These are phyloP conservation scores for Mionectes olivaceus DNA, from an alignment of 2,797 vertebrate genomes.

Conservation along the genomic window DNA sequence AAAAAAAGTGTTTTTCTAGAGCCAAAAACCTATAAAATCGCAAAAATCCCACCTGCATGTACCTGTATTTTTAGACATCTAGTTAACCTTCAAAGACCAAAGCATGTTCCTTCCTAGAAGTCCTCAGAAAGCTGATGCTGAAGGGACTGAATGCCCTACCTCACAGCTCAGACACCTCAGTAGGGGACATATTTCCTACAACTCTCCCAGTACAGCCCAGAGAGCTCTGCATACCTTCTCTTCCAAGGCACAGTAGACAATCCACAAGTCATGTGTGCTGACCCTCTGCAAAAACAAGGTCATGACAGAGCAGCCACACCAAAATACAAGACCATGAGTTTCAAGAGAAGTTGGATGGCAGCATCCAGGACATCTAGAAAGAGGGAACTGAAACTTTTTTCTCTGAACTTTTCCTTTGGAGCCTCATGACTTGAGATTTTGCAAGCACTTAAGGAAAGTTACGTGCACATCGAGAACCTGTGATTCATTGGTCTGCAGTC, in stretches of 20 bases:
- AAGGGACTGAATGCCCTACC: neutral
- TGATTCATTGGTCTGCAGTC: constrained; percentile 73
- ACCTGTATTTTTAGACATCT: neutral
- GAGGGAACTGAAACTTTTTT: constrained; percentile 81
- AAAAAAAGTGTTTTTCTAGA: neutral
- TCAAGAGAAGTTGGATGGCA: constrained; percentile 70
- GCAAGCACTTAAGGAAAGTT: constrained; percentile 78
- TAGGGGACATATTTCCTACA: accelerated
- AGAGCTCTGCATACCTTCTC: neutral
- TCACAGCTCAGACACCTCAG: neutral
- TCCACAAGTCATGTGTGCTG: neutral
- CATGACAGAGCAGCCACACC: neutral
- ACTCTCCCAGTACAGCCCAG: accelerated
- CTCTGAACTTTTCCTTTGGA: constrained; percentile 73
- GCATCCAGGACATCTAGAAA: constrained; percentile 72
- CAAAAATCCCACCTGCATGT: neutral
- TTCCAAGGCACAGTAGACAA: neutral
- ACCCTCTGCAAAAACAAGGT: neutral
- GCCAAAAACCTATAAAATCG: neutral
- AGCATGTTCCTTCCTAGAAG: neutral
- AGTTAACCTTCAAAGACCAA: neutral
- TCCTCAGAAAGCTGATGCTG: neutral
- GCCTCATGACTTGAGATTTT: constrained; percentile 82
- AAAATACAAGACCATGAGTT: constrained; percentile 21
- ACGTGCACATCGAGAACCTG: constrained; percentile 69